phyloP scores from a whole-genome alignment of 2,113 vertebrate species.

The Gallinago jamesoni region DNA sequence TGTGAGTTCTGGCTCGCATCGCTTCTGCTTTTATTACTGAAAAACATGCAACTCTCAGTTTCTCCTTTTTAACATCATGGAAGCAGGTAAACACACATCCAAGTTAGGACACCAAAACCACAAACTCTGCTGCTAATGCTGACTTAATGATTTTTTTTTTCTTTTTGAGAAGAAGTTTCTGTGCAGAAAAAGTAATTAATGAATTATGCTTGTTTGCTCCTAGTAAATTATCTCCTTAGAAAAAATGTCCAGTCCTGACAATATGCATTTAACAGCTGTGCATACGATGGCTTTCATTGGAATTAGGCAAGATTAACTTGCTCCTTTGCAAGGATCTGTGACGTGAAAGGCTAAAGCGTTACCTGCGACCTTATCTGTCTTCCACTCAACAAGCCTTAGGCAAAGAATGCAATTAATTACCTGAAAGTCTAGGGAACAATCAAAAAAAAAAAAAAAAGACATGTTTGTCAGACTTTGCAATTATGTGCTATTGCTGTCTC shows the following conservation, averaged over 20 bases:
- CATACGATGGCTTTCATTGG: neutral
- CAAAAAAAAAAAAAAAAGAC: neutral
- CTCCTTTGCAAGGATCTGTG: neutral
- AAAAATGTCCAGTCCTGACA: neutral
- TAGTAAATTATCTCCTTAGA: neutral
- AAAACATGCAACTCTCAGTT: neutral
- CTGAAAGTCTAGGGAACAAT: neutral
- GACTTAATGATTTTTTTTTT: neutral
- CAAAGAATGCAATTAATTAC: constrained; percentile 4
- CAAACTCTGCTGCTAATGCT: neutral
- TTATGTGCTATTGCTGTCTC: neutral
- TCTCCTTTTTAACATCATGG: neutral
- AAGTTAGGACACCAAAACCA: neutral
- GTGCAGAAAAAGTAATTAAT: neutral
- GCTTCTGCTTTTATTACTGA: neutral
- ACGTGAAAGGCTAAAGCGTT: neutral
- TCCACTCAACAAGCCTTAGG: neutral
- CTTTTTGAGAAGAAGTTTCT: neutral
- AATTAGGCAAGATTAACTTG: neutral
- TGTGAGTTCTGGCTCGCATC: neutral
- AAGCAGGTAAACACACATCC: neutral
- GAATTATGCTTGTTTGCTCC: neutral
- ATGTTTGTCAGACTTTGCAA: neutral
- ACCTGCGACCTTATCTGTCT: neutral
- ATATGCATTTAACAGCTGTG: neutral